A percentile compares a stretch with the other conserved stretches of the same genome.
phyloP scores from a whole-genome alignment of 1,140 invertebrate species.

The Penaeus chinensis region DNA sequence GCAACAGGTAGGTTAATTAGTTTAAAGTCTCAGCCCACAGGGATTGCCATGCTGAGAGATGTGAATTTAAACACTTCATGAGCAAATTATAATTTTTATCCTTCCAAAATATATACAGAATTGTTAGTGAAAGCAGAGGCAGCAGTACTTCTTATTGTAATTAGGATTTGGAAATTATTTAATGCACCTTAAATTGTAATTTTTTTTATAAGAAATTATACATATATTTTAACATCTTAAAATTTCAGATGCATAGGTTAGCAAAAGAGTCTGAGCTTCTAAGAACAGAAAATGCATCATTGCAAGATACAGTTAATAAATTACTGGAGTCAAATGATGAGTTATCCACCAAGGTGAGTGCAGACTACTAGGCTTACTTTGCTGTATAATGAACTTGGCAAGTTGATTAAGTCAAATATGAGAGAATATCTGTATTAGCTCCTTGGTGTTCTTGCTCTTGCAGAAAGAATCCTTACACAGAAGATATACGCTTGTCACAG shows the following conservation, averaged over 20 bases:
- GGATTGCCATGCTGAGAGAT: not conserved
- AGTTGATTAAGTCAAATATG: not conserved
- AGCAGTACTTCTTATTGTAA: too few relatives aligned
- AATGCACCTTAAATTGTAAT: not conserved
- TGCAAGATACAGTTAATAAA: conserved; percentile 39
- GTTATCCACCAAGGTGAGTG: conserved; percentile 39
- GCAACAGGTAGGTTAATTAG: conserved; percentile 17
- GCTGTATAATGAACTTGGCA: not conserved
- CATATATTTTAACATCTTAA: not conserved
- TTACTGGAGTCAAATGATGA: conserved; percentile 45
- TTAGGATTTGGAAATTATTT: not conserved
- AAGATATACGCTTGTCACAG: not conserved
- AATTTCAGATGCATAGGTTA: conserved; percentile 39
- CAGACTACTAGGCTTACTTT: not conserved
- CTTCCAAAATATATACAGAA: too few relatives aligned
- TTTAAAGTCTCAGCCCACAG: not conserved
- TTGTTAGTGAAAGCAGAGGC: too few relatives aligned
- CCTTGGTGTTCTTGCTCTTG: not conserved
- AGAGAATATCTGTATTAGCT: not conserved
- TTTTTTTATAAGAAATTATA: not conserved
- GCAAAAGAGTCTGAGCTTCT: conserved; percentile 20
- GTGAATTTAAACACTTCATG: not conserved
- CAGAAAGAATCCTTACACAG: conserved; percentile 28
- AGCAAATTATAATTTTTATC: too few relatives aligned
- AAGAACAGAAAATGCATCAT: conserved; percentile 35